phyloP scores from a whole-genome alignment of 2,113 vertebrate genomes.

The Dromiciops gliroides region DNA sequence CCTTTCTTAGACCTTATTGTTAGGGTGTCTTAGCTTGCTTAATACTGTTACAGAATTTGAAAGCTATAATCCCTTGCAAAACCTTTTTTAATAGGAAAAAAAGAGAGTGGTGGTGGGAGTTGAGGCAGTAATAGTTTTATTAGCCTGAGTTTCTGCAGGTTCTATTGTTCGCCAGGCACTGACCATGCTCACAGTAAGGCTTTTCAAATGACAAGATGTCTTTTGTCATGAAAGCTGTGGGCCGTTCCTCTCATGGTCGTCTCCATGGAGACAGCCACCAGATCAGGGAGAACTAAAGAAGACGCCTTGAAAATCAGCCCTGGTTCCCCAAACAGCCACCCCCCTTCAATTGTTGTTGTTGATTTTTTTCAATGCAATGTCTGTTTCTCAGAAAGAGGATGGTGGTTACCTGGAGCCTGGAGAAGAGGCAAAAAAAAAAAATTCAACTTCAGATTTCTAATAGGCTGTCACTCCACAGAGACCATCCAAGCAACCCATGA shows the following conservation, averaged over 20 bases:
- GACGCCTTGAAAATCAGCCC: constrained; percentile 60
- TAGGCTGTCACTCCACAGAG: constrained; percentile 41
- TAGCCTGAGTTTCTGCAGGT: not conserved
- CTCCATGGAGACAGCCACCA: constrained; percentile 21
- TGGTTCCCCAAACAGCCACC: constrained; percentile 55
- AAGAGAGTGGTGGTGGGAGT: not conserved
- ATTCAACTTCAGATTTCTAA: constrained; percentile 63
- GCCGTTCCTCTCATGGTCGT: constrained; percentile 2
- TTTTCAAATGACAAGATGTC: not conserved
- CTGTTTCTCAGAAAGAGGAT: constrained; percentile 57
- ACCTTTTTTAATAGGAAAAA: not conserved
- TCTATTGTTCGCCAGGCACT: not conserved
- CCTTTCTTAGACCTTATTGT: not conserved
- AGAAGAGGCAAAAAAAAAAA: constrained; percentile 77
- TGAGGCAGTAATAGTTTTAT: not conserved
- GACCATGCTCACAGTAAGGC: not conserved
- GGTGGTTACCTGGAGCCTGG: constrained; percentile 72
- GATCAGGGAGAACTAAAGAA: constrained; percentile 23
- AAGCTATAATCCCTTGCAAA: not conserved
- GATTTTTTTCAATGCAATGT: constrained; percentile 39
- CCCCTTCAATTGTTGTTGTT: constrained; percentile 56
- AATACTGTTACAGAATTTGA: not conserved
- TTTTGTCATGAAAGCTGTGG: not conserved
- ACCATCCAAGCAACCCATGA: not conserved
- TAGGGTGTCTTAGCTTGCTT: not conserved